Percentiles rank a stretch among this genome's conserved stretches.
These are phyloP conservation scores for Dynastes grantii DNA, from an alignment of 2,888 invertebrate genomes.

Conservation along the genomic window DNA sequence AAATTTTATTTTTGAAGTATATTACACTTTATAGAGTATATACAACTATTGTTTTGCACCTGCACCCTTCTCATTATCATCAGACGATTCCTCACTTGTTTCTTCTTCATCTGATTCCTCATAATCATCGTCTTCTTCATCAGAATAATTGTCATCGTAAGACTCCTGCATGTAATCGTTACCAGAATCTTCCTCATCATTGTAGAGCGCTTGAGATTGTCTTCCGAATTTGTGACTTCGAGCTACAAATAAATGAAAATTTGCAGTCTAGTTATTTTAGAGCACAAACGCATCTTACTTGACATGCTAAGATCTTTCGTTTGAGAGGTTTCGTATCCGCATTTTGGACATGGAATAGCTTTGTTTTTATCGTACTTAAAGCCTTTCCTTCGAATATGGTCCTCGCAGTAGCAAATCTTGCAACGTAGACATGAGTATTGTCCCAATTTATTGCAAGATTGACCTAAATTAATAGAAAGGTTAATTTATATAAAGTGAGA, in stretches of 20 bases:
- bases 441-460: conserved; percentile 94
- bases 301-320: conserved; percentile 97
- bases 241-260: conserved; percentile 70
- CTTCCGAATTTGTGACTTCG: conserved; percentile 92
- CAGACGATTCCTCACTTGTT: conserved; percentile 66
- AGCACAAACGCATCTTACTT: conserved; percentile 74
- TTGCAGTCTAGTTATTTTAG: background rate
- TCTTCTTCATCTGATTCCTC: conserved; percentile 69
- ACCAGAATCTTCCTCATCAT: conserved; percentile 76
- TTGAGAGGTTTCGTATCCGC: conserved; percentile 92
- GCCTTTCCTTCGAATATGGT: conserved; percentile 93
- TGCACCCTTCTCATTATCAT: conserved; percentile 62
- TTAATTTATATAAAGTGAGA: conserved; percentile 64
- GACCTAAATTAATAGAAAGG: conserved; percentile 73
- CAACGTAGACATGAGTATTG: conserved; percentile 97
- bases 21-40: conserved; percentile 13
- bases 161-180: conserved; percentile 68
- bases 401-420: conserved; percentile 97
- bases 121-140: conserved; percentile 67
- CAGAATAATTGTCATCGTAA: conserved; percentile 68
- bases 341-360: conserved; percentile 93
- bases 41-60: conserved; percentile 47
- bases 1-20: conserved; percentile 4
- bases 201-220: conserved; percentile 78
- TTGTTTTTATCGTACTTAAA: conserved; percentile 90